Evolutionary conservation across 2,797 vertebrate species (phyloP).

Genomic region (Semotilus atromaculatus): DNA sequence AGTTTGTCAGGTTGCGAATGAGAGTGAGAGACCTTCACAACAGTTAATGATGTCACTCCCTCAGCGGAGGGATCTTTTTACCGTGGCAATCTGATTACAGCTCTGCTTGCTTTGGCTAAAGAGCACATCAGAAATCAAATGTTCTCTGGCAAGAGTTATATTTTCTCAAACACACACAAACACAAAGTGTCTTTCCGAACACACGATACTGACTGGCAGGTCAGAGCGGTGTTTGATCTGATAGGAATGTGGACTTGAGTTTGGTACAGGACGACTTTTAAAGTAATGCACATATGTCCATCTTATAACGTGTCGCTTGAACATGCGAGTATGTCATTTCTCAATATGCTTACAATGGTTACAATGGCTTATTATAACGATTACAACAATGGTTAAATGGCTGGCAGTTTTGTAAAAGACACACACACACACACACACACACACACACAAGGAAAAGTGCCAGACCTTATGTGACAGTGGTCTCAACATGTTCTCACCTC

Average conservation of each 20-base stretch:
- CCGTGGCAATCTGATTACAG: conserved; percentile 56
- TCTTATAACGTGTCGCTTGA: background rate
- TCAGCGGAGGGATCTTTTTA: conserved; percentile 52
- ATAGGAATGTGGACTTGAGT: conserved; percentile 5
- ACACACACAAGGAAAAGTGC: conserved; percentile 9
- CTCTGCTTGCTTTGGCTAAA: conserved; percentile 56
- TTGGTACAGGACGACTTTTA: background rate
- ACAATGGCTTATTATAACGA: background rate
- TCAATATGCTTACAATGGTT: background rate
- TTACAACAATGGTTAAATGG: background rate
- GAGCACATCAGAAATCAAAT: conserved; percentile 52
- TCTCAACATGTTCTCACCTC: conserved; percentile 62
- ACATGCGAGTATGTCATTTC: background rate
- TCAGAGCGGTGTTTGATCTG: conserved; percentile 8
- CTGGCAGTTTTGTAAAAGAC: background rate
- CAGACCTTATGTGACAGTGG: conserved; percentile 53
- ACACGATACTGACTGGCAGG: conserved; percentile 29
- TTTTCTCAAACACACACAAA: conserved; percentile 43
- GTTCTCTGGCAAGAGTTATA: conserved; percentile 50
- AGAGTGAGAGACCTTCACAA: conserved; percentile 41
- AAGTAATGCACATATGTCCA: background rate
- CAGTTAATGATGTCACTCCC: conserved; percentile 52
- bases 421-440: conserved; percentile 14
- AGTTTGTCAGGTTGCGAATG: conserved; percentile 15
- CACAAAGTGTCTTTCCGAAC: background rate